Conservation (phyloP, 2,797 vertebrate genomes). For the Rhynchonycteris naso region DNA sequence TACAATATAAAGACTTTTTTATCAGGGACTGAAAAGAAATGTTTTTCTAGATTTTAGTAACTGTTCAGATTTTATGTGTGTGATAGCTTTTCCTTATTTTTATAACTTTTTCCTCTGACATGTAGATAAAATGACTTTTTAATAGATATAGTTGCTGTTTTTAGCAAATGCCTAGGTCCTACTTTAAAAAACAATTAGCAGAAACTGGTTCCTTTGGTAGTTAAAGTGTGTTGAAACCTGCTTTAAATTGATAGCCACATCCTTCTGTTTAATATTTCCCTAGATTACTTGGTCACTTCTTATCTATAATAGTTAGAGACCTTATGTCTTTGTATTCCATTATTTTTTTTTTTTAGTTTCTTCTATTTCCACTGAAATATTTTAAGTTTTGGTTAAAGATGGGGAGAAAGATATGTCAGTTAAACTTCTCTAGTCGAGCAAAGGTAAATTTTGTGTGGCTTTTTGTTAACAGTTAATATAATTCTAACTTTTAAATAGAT, state of each 20-base stretch:
- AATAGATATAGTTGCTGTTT: conserved; percentile 29
- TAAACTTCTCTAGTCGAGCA: neutral
- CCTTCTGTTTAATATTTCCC: conserved; percentile 18
- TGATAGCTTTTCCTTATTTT: neutral
- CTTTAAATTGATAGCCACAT: neutral
- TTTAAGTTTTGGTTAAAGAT: conserved; percentile 47
- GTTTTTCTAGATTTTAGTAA: neutral
- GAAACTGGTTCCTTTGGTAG: neutral
- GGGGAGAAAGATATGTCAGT: neutral
- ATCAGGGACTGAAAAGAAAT: conserved; percentile 14
- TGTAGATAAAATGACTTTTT: conserved; percentile 33
- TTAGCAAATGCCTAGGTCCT: conserved; percentile 19
- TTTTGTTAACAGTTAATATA: conserved; percentile 38
- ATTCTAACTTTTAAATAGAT: conserved; percentile 51
- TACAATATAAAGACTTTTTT: neutral
- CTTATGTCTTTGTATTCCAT: neutral
- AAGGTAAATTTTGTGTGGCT: neutral
- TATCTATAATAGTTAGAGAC: neutral
- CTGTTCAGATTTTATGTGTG: neutral
- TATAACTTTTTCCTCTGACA: conserved; percentile 18
- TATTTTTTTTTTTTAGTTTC: neutral
- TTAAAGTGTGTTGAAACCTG: neutral
- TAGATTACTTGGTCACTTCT: neutral
- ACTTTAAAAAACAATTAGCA: conserved; percentile 26
- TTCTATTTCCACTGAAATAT: conserved; percentile 41